These are phyloP conservation scores for Chaitophorus viminalis DNA, from an alignment of 2,888 invertebrate species.

Conservation along the genomic window DNA sequence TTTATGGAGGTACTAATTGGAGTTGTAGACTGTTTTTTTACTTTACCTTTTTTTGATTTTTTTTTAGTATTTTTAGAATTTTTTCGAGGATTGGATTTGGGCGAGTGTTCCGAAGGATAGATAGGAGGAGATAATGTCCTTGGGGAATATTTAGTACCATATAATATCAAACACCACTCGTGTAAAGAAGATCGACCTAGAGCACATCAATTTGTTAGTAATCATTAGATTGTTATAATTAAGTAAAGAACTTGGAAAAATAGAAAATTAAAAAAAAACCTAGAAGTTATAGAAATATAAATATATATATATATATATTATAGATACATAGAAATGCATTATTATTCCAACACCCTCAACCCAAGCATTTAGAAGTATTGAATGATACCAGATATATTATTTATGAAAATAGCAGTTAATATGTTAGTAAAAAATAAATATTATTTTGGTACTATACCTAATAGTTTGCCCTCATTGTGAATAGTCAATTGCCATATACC, in stretches of 20 bases:
- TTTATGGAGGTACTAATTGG: conserved; percentile 65
- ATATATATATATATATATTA: not conserved
- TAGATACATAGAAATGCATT: not conserved
- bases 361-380: conserved; percentile 23
- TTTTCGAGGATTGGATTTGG: conserved; percentile 61
- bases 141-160: conserved; percentile 79
- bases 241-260: conserved; percentile 26
- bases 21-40: conserved; percentile 70
- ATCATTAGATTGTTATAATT: conserved; percentile 32
- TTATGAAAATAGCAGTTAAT: not conserved
- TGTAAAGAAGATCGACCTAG: conserved; percentile 88
- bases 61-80: conserved; percentile 69
- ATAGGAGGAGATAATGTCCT: conserved; percentile 63
- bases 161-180: conserved; percentile 92
- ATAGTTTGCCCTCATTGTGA: conserved; percentile 90
- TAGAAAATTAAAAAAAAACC: not conserved
- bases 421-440: conserved; percentile 1
- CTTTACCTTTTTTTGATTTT: conserved; percentile 67
- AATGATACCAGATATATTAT: not conserved
- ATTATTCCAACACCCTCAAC: not conserved
- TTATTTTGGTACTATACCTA: conserved; percentile 74
- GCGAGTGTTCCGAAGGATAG: conserved; percentile 63
- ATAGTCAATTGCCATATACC: conserved; percentile 96
- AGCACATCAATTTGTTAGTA: conserved; percentile 54
- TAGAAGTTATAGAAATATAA: not conserved